These are phyloP conservation scores for Apantesis nais DNA, from an alignment of 2,888 invertebrate species.

Conservation along the genomic window DNA sequence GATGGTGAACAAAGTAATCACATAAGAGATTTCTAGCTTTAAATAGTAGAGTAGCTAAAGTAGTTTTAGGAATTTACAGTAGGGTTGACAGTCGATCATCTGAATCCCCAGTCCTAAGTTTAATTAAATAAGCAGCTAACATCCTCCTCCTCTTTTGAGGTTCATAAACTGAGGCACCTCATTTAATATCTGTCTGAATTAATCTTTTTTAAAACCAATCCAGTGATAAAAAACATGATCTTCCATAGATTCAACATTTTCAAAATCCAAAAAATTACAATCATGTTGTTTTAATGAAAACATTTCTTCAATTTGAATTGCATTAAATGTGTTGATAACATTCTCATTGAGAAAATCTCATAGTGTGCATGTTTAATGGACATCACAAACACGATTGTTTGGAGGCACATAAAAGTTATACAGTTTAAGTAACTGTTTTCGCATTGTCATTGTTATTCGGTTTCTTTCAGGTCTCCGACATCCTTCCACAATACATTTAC, in stretches of 20 bases:
- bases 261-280: too few relatives aligned
- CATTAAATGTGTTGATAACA: constrained; percentile 4
- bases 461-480: too few relatives aligned
- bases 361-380: constrained; percentile 1
- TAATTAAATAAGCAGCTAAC: constrained; percentile 12
- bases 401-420: constrained; percentile 16
- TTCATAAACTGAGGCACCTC: background rate
- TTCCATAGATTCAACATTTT: constrained; percentile 10
- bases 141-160: background rate
- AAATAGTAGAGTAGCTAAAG: constrained; percentile 2
- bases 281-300: too few relatives aligned
- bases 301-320: constrained; percentile 1
- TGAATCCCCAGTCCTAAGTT: constrained; percentile 22
- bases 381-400: too few relatives aligned
- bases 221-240: constrained; percentile 2
- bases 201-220: too few relatives aligned
- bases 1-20: constrained; percentile 10
- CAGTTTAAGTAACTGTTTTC: constrained; percentile 8
- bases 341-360: constrained; percentile 9
- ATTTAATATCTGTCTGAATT: too few relatives aligned
- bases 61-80: constrained; percentile 1
- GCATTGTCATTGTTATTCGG: too few relatives aligned
- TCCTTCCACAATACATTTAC: too few relatives aligned
- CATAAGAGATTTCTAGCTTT: too few relatives aligned
- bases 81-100: constrained; percentile 13